Conservation (phyloP, 2,888 invertebrate species). For the Diplolepis rosae region DNA sequence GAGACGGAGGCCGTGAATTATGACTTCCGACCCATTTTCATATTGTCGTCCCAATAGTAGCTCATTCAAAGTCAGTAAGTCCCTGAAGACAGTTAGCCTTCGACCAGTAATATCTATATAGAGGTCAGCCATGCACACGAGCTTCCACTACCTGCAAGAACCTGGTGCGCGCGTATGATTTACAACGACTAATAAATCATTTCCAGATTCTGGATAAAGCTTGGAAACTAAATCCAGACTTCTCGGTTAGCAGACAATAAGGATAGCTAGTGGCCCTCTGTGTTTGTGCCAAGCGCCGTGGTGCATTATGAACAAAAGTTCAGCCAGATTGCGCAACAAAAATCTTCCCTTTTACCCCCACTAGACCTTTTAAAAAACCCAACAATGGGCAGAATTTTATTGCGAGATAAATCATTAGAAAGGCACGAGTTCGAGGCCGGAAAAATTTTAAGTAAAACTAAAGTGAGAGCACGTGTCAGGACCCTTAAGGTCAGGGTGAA, state of each 20-base stretch:
- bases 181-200: slow-evolving; percentile 42
- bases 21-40: slow-evolving; percentile 70
- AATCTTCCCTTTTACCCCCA: background rate
- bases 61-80: slow-evolving; percentile 41
- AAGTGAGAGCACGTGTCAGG: slow-evolving; percentile 19
- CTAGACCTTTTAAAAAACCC: background rate
- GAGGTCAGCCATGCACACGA: slow-evolving; percentile 31
- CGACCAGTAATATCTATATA: slow-evolving; percentile 39
- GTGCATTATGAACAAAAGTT: slow-evolving; percentile 31
- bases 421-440: background rate
- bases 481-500: background rate
- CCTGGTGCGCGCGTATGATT: slow-evolving; percentile 44
- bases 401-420: slow-evolving; percentile 14
- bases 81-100: slow-evolving; percentile 40
- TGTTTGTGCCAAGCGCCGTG: slow-evolving; percentile 12
- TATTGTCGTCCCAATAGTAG: slow-evolving; percentile 58
- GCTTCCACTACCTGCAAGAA: slow-evolving; percentile 45
- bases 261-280: slow-evolving; percentile 29
- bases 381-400: slow-evolving; percentile 1
- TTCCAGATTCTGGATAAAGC: slow-evolving; percentile 15
- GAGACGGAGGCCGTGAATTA: slow-evolving; percentile 60
- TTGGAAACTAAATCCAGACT: slow-evolving; percentile 15
- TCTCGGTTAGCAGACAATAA: slow-evolving; percentile 32
- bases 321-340: slow-evolving; percentile 33
- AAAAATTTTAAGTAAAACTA: background rate